Base-by-base conservation (phyloP, 2,797 vertebrate genomes). In the Choloepus didactylus region DNA sequence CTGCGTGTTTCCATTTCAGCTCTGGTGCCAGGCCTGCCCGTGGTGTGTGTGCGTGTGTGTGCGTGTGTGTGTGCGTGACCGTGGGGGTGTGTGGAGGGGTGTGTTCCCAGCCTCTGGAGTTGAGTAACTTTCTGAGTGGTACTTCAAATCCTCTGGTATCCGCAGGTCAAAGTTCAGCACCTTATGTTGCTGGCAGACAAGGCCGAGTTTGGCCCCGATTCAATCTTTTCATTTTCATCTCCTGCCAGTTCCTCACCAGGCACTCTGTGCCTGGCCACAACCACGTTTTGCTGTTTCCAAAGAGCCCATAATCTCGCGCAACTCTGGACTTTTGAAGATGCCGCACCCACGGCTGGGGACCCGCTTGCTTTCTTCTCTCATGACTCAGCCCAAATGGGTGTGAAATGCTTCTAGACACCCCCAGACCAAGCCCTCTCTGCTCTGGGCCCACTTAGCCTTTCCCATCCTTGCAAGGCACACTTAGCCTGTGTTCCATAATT, bases 161-260 rank as follows among this genome's bases (percentile, higher is more conserved):
- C 35, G 35, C 25, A 66, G 91, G 70, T 73, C 94, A 64, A 15
- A 91, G 86, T 94, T 81, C 82, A 81, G 3, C 91, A 38, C 64
- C 59, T 75, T 18, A 0, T 60, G 77, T 86, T 82, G 69, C 76
- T 69, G 77, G 62, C 76, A 79, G 84, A 87, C 62, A 27, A 56
- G 92, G 73, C 70, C 5, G 41, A 41, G 18, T 85, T 60, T 95
- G 93, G 84, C 84, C 75, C 44, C 27, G 1, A 21, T 29, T 76
- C 76, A 29, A 5, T 70, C 59, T 44, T 82, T 76, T 49, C 54
- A 23, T 92, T 87, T 87, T 91, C 66, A 70, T 89, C n/a, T 41
- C 62, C 81, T 89, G 91, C 93, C 95, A 87, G 49, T 51, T 73
- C 70, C 89, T 84, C 31, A 35, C 69, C 82, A 76, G 77, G 82